Evolutionary conservation across 2,797 vertebrate genomes (phyloP), one percentile per base, ranked within the genome.

Genomic region (Chaunax sp.): DNA sequence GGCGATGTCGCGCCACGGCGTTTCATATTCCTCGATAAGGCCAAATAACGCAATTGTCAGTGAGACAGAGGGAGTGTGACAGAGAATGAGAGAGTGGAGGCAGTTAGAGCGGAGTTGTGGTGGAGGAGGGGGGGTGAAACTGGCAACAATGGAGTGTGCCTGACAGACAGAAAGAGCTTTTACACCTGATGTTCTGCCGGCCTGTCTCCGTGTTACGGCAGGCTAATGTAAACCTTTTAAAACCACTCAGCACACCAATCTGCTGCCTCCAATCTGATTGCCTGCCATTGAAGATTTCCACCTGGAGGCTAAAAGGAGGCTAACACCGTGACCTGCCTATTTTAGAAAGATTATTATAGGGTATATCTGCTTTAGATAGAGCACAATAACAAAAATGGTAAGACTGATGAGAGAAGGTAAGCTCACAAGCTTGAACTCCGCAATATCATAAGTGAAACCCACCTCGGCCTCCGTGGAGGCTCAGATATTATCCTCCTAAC

Each of bases 1-100:
- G 35, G 90, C 94, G 95, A 96, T 96, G 96, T 98, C 94, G 95
- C 93, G 93, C 95, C 91, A 89, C 90, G 88, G 92, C 90, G 96
- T 96, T 96, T 98, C 96, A 96, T 96, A 98, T 96, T 96, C 95
- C 87, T 92, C 94, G 95, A 97, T 97, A 98, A 97, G 95, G 95
- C 93, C 88, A 84, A 94, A 96, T 95, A 96, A 95, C 96, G 96
- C 95, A 95, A 96, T 95, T 96, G 95, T 95, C 89, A 94, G 93
- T 90, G 78, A 95, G 94, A 96, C 95, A 93, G 87, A 87, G 84
- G 62, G 77, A 84, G 82, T 67, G 85, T 89, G 90, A 91, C 81
- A 84, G 76, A 88, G 86, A 87, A 79, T 81, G 77, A 88, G 85
- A 81, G 86, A 82, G 80, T 67, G 5, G 66, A 83, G 84, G 74